Base-by-base conservation (phyloP, 2,113 vertebrate species). In the Eurypyga helias region DNA sequence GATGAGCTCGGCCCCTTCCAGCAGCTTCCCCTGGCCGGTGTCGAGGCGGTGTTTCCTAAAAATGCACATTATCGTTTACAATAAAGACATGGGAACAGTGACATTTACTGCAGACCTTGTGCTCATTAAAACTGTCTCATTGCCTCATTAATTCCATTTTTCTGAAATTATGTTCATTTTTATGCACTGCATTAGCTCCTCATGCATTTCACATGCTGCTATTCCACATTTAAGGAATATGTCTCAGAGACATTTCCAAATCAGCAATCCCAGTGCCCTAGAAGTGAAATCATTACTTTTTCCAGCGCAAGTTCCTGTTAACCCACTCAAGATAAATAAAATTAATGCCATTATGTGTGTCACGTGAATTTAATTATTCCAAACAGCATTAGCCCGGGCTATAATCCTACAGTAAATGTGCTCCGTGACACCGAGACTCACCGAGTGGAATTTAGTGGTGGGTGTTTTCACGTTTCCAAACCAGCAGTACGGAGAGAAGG, bases 241-340 rank as follows among this genome's bases (percentile, higher is more conserved):
- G 86, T 87, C 89, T 73, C 34, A 1, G 57, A 78, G 80, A 93
- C 66, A 77, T 75, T 95, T 95, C 92, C 93, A 93, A 96, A 97
- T 93, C 95, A 89, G 76, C 89, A 72, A 46, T 89, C 80, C 95
- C 93, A 79, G 78, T 4, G 17, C 89, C 96, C 87, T 88, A 96
- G 86, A 85, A 98, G 83, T 52, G 62, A 95, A 93, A 96, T 91
- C 93, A 87, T 95, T 87, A 85, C 92, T 96, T 97, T 83, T 89
- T 69, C 93, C 92, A 58, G 79, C 88, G 77, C 89, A 84, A 61
- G 90, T 87, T 95, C 83, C 97, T 95, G 70, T 93, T 97, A 98
- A 90, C 89, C 95, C 95, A 95, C 91, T 97, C 96, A 95, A 98
- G 93, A 97, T 96, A 98, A 97, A 98, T 96, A 98, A 96, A 98